Evolutionary conservation across 2,888 invertebrate species (phyloP), one percentile per base, ranked within the genome.

Genomic region (Tanypteryx hageni): DNA sequence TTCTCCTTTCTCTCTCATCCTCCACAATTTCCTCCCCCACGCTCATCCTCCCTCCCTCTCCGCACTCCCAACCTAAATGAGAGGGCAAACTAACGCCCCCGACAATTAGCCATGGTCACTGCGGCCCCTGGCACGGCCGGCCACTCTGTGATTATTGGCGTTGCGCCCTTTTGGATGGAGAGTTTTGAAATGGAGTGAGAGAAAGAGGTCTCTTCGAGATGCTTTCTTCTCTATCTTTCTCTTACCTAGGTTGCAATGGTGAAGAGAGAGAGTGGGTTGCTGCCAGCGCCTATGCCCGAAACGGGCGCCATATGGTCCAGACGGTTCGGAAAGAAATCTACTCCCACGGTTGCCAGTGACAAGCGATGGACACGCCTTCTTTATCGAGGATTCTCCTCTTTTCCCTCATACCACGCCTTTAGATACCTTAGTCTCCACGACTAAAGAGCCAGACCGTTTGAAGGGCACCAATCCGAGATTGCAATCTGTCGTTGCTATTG

Each of bases 311-410:
- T 44, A 44, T 56, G 89, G 44, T 64, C 64, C 44, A 64, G 89
- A 64, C 89, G 22, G 18, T 68, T 64, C 31, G 89, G 64, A 64
- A 31, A 89, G 89, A 68, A 89, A 89, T 89, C 57, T 64, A 89
- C 89, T 89, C 89, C 64, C 86, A 61, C 86, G 44, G 68, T 31
- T 64, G 10, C 31, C 16, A 31, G 61, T 56, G 68, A 44, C 64
- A 64, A 89, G 18, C 89, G 89, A 89, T 89, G 89, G 89, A 44
- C 89, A 64, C 89, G 89, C 89, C 89, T 68, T 64, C 89, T 64
- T 89, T 89, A 89, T 89, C 89, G 64, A 89, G 64, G n/a, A 44
- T 89, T 44, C 89, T 89, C 89, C 64, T 44, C 13, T 44, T 89
- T 89, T 61, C 64, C n/a, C 44, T 64, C 44, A 44, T 13, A n/a